Evolutionary conservation across 35 echinoderm and acorn worm genomes (phyloP).

Genomic region (Diadema setosum): DNA sequence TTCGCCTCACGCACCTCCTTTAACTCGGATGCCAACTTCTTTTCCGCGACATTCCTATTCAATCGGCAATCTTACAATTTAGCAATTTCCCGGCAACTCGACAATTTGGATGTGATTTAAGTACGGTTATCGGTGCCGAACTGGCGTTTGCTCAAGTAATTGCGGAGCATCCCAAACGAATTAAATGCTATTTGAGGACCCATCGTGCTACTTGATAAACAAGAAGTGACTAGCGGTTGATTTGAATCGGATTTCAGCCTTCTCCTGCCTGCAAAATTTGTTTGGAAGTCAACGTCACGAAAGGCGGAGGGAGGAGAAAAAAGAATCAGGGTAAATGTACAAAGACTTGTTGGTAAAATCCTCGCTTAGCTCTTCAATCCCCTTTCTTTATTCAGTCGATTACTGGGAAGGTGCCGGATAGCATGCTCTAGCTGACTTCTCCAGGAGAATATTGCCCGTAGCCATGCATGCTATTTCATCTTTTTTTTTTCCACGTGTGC

Average conservation of each 20-base stretch:
- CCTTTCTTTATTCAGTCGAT: too few species aligned
- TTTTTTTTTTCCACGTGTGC: neutral
- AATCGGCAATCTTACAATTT: too few species aligned
- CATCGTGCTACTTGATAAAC: neutral
- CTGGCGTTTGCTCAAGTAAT: conserved; percentile 2
- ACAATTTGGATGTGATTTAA: neutral
- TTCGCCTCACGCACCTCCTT: neutral
- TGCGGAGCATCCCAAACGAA: conserved; percentile 8
- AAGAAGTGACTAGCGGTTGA: neutral
- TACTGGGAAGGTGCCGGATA: too few species aligned
- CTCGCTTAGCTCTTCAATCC: too few species aligned
- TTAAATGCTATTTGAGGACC: neutral
- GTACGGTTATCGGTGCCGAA: neutral
- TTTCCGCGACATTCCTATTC: too few species aligned
- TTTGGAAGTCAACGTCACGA: neutral
- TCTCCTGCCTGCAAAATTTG: neutral
- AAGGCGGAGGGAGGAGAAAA: too few species aligned
- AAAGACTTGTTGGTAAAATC: neutral
- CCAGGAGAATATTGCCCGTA: too few species aligned
- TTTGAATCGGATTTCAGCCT: neutral
- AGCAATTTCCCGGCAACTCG: too few species aligned
- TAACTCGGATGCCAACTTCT: neutral
- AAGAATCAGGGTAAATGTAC: neutral
- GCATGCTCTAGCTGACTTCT: too few species aligned
- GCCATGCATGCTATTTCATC: neutral